Base-by-base conservation (phyloP, 2,888 invertebrate species). In the Eristalinus aeneus region DNA sequence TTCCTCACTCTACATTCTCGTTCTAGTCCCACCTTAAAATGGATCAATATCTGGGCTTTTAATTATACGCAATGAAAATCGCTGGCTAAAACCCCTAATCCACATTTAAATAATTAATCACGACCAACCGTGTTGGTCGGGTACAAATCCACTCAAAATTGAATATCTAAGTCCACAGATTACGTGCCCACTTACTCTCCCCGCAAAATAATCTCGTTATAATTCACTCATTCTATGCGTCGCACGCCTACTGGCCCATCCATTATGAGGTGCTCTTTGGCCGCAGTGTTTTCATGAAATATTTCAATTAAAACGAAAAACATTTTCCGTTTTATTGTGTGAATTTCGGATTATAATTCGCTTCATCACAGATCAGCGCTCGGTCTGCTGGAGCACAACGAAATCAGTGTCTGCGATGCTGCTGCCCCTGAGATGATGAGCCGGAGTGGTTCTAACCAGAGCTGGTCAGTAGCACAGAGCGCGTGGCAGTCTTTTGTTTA, bases 341-440 rank as follows among this genome's bases (percentile, higher is more conserved):
- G 53, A 12, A 31, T 54, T 56, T 56, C 12, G 54, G 56, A 56
- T 56, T 56, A 73, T 61, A 46, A 56, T 56, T 65, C n/a, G 39
- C 20, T 46, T 46, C 61, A 22, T 63, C 46, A 61, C 34, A 68
- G 34, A 56, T 34, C 32, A 68, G 22, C 16, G 1, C 34, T 46
- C 46, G 8, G 36, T 68, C 32, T 16, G 31, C 12, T 23, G 54
- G 36, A 54, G 2, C 74, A 31, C 73, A 20, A 65, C 64, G 27
- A 27, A 63, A 54, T 73, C 39, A 68, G 16, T 36, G 56, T 20
- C 56, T 34, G 56, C 34, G n/a, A 56, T 56, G 54, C 22, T 36
- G 36, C 54, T 36, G 63, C n/a, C n/a, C n/a, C n/a, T n/a, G n/a
- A n/a, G 61, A 20, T 63, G 64, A 65, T 73, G 73, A 73, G 39